Evolutionary conservation across 2,888 invertebrate species (phyloP), one percentile per base, ranked within the genome.

Genomic region (Rhingia campestris): DNA sequence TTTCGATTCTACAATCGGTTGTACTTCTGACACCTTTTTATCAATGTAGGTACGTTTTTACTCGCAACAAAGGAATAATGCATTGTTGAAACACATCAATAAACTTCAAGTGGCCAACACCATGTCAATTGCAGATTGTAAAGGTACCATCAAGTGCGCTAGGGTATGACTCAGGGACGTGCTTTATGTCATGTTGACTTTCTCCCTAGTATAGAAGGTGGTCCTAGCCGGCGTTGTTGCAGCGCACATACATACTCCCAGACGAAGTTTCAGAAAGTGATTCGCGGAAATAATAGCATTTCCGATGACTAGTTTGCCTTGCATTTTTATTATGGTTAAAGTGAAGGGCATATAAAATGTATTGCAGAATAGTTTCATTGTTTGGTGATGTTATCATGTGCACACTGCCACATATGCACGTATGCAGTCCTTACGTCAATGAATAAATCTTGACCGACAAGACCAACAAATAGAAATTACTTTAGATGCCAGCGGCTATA

Each of bases 51-150:
- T 41, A 5, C 12, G 9, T 7, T 32, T 37, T 32, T 39, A 30
- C 4, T 10, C 22, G 1, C 47, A 2, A 22, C 30, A 37, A 37
- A 6, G 37, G n/a, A 37, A 47, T 4, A 51, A 30, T 22, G n/a
- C 56, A 63, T 64, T 69, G 75, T 76, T 67, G 69, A 67, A 4
- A 54, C 41, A 58, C 63, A 56, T 72, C 43, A 14, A 66, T 58
- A 72, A 79, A 79, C 58, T 72, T 79, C 12, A 73, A 79, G 66
- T 73, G 58, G 43, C 64, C 51, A 64, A 49, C 56, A 7, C n/a
- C n/a, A 63, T 64, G 70, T 70, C 70, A 77, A 70, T 64, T 49
- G 14, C 33, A 35, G 41, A 14, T 45, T 63, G 32, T 37, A 54
- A 69, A 53, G 32, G 39, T 39, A 63, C 53, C 43, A 32, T 72